Evolutionary conservation across 2,113 vertebrate genomes (phyloP).

Genomic region (mouse (Mus musculus)): GRCm39 chr19:5194001-5194500

Average conservation of each 20-base stretch:
- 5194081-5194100: neutral
- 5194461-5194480: neutral
- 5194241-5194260: neutral
- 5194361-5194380: constrained; percentile 9
- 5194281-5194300: constrained; percentile 38
- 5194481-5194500: neutral
- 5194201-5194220: neutral
- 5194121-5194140: too few relatives aligned
- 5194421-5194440: neutral
- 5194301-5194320: constrained; percentile 51
- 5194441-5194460: neutral
- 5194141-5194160: neutral
- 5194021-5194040: neutral
- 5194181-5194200: neutral
- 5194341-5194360: neutral
- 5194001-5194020: neutral
- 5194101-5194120: neutral
- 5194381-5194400: neutral
- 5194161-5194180: neutral
- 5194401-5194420: neutral
- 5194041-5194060: neutral
- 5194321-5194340: constrained; percentile 54
- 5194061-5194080: neutral
- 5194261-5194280: constrained; percentile 34
- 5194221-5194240: neutral